phyloP scores from a whole-genome alignment of 2,113 vertebrate species.

The Columba livia region DNA sequence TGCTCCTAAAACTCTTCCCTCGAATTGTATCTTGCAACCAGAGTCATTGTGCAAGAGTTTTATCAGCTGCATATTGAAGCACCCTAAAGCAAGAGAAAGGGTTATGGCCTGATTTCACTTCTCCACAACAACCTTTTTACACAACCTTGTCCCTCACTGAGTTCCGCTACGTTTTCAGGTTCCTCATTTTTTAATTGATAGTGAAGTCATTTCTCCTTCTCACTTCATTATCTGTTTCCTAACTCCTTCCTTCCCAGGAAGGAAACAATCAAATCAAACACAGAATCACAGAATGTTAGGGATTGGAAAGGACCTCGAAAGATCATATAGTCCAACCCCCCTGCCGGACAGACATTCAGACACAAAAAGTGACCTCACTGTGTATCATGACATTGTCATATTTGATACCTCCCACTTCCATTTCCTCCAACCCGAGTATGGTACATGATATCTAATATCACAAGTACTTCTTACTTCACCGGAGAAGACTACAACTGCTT shows the following conservation, averaged over 20 bases:
- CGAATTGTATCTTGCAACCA: background rate
- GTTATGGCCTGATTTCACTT: accelerated
- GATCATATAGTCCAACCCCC: too few relatives aligned
- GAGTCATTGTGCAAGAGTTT: background rate
- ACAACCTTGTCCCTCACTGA: accelerated
- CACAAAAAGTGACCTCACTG: accelerated
- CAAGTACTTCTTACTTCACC: background rate
- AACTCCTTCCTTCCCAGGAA: background rate
- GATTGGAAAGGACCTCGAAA: too few relatives aligned
- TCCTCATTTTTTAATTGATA: background rate
- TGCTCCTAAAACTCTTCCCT: background rate
- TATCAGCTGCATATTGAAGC: background rate
- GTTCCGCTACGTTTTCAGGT: background rate
- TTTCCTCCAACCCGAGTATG: background rate
- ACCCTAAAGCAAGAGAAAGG: background rate
- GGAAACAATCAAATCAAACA: background rate
- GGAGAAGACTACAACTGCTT: background rate
- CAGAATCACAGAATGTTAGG: too few relatives aligned
- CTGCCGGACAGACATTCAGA: background rate
- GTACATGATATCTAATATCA: background rate
- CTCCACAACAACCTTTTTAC: background rate
- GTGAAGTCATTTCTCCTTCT: background rate
- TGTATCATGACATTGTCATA: accelerated
- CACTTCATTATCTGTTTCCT: background rate
- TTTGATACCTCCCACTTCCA: background rate